Evolutionary conservation across 1,140 invertebrate genomes (phyloP).

Genomic region (Drosophila takahashii): DNA sequence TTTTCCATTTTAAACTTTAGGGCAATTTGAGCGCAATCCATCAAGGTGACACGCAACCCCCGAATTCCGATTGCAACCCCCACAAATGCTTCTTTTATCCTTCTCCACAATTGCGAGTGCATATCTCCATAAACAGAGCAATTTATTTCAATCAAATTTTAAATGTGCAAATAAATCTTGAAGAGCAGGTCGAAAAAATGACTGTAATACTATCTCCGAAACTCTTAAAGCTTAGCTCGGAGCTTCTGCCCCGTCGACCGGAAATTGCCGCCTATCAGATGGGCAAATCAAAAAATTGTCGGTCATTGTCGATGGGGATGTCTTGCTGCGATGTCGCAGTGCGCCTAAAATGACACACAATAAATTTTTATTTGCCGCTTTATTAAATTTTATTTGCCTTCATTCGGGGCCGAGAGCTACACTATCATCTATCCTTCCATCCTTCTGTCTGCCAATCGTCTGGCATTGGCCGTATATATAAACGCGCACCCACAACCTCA

Average conservation of each 20-base stretch:
- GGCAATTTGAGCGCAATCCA: constrained; percentile 43
- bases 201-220: constrained; percentile 16
- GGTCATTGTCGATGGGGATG: constrained; percentile 45
- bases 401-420: constrained; percentile 7
- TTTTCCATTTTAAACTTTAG: constrained; percentile 45
- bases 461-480: constrained; percentile 42
- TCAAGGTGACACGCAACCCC: constrained; percentile 42
- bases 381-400: constrained; percentile 78
- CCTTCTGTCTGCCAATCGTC: constrained; percentile 54
- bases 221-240: constrained; percentile 33
- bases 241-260: constrained; percentile 18
- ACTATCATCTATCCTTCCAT: constrained; percentile 24
- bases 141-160: constrained; percentile 81
- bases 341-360: constrained; percentile 78
- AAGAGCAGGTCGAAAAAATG: constrained; percentile 9
- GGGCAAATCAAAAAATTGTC: constrained; percentile 67
- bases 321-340: constrained; percentile 44
- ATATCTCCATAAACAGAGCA: constrained; percentile 57
- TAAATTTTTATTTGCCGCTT: constrained; percentile 81
- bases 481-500: background rate
- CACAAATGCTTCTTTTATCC: background rate
- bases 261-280: constrained; percentile 70
- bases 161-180: constrained; percentile 70
- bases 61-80: constrained; percentile 35
- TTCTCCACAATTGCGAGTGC: constrained; percentile 18